Percentiles rank a stretch among this genome's conserved stretches.
Conservation (phyloP, 2,888 invertebrate genomes). For the Cephus pulcher region DNA sequence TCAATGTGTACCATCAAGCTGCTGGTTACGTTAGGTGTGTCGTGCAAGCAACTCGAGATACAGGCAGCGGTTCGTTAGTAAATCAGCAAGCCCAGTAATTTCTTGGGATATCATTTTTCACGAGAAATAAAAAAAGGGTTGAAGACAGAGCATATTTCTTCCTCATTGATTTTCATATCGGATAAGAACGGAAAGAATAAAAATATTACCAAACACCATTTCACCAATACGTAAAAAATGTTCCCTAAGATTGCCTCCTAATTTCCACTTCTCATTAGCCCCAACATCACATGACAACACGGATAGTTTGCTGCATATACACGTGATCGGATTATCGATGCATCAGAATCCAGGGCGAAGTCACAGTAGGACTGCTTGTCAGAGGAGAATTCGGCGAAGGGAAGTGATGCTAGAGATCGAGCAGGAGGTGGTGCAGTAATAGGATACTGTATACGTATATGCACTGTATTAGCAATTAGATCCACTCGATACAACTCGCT, state of each 20-base stretch:
- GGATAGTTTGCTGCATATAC: neutral
- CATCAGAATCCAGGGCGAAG: neutral
- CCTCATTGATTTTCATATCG: neutral
- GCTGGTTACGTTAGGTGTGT: neutral
- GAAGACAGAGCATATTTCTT: neutral
- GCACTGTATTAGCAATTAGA: constrained; percentile 10
- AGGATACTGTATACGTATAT: neutral
- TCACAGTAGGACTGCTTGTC: neutral
- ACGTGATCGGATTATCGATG: constrained; percentile 1
- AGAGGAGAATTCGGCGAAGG: neutral
- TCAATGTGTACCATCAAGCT: constrained; percentile 1
- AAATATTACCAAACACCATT: neutral
- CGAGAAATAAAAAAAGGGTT: neutral
- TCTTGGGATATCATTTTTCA: neutral
- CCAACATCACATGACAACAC: neutral
- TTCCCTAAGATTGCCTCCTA: neutral
- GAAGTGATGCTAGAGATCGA: neutral
- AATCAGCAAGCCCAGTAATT: neutral
- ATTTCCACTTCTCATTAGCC: neutral
- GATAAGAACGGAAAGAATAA: neutral
- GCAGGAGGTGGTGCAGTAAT: neutral
- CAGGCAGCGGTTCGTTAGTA: neutral
- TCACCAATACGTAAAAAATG: neutral
- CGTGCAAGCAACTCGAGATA: neutral
- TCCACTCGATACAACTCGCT: constrained; percentile 10